A percentile compares a stretch with the other conserved stretches of the same genome.
phyloP scores from a whole-genome alignment of 2,113 vertebrate genomes.

The Abramis brama region DNA sequence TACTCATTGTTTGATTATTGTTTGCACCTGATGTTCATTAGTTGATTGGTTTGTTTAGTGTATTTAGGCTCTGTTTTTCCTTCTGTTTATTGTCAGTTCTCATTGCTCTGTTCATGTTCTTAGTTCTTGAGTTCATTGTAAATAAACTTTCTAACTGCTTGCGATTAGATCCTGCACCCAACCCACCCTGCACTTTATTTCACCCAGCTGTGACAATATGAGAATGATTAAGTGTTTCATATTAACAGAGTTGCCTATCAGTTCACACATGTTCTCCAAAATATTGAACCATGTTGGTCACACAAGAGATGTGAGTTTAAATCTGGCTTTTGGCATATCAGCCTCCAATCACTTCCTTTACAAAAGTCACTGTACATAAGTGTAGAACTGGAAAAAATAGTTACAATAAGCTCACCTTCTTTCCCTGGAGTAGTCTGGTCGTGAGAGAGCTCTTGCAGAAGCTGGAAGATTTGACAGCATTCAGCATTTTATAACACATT shows the following conservation, averaged over 20 bases:
- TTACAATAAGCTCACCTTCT: constrained; percentile 76
- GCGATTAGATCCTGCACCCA: too few species aligned
- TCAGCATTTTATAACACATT: not conserved
- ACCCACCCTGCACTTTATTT: too few species aligned
- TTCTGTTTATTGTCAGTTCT: too few species aligned
- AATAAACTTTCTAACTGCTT: too few species aligned
- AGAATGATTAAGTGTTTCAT: not conserved
- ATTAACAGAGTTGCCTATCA: not conserved
- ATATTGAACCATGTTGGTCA: not conserved
- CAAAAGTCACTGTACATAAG: not conserved
- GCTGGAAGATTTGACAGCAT: constrained; percentile 41
- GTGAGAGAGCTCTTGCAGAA: constrained; percentile 77
- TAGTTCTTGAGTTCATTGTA: too few species aligned
- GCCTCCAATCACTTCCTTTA: not conserved
- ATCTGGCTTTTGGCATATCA: not conserved
- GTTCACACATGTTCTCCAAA: not conserved
- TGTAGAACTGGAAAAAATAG: not conserved
- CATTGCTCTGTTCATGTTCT: too few species aligned
- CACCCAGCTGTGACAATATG: not conserved
- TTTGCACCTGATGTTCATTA: too few species aligned
- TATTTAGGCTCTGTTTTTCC: too few species aligned
- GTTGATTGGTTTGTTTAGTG: too few species aligned
- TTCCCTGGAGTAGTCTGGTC: constrained; percentile 81
- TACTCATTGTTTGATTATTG: too few species aligned
- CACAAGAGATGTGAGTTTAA: not conserved